phyloP scores from a whole-genome alignment of 1,140 invertebrate genomes.

The Drosophila littoralis region DNA sequence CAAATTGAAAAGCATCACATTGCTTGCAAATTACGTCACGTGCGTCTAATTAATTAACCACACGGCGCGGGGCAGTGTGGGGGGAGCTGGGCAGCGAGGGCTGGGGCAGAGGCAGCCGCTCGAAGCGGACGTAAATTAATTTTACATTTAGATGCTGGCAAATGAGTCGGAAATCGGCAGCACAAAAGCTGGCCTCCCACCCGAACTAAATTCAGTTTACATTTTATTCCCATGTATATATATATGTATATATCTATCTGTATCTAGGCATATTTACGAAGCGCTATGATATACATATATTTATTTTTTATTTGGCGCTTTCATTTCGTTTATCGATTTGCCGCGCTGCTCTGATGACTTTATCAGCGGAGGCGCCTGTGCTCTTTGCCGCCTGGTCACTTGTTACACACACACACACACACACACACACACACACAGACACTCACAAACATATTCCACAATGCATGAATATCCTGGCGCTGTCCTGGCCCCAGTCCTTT shows the following conservation, averaged over 20 bases:
- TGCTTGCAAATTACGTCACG: slow-evolving; percentile 54
- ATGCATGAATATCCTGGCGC: slow-evolving; percentile 11
- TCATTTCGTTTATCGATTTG: slow-evolving; percentile 67
- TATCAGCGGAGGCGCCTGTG: slow-evolving; percentile 57
- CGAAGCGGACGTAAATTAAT: slow-evolving; percentile 54
- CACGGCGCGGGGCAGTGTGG: not conserved
- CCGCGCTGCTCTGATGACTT: slow-evolving; percentile 57
- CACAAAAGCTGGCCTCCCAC: slow-evolving; percentile 16
- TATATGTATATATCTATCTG: slow-evolving; percentile 38
- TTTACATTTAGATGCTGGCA: slow-evolving; percentile 49
- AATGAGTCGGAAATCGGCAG: slow-evolving; percentile 56
- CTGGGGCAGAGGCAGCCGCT: not conserved
- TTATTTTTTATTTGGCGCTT: slow-evolving; percentile 30
- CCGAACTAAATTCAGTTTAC: not conserved
- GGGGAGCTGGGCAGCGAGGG: not conserved
- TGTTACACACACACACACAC: slow-evolving; percentile 41
- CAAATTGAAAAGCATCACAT: slow-evolving; percentile 44
- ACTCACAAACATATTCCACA: not conserved
- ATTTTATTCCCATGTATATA: slow-evolving; percentile 10
- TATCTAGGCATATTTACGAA: not conserved
- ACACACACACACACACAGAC: slow-evolving; percentile 11
- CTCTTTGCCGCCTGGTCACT: slow-evolving; percentile 45
- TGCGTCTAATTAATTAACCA: slow-evolving; percentile 65
- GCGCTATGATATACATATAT: slow-evolving; percentile 1
- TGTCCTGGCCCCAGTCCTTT: slow-evolving; percentile 3